These are phyloP conservation scores for Acanthococcus lagerstroemiae DNA, from an alignment of 2,888 invertebrate species.

Conservation along the genomic window DNA sequence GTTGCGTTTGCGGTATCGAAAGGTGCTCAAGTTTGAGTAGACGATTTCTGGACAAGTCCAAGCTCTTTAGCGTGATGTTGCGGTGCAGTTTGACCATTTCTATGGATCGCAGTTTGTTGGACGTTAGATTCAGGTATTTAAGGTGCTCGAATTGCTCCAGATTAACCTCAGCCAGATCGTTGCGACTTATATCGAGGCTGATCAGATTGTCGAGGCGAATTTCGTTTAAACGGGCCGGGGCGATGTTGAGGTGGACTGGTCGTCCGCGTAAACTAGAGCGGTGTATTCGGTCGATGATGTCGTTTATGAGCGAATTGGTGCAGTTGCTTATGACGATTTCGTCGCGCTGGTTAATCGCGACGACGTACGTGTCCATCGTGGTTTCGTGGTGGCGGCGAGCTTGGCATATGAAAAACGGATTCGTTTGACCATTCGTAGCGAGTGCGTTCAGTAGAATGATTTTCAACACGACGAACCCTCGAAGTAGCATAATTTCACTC, in stretches of 20 bases:
- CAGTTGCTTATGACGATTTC: slow-evolving; percentile 2
- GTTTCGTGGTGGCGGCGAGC: background rate
- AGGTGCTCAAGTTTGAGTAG: background rate
- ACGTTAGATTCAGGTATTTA: slow-evolving; percentile 1
- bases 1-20: background rate
- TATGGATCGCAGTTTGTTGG: slow-evolving; percentile 5
- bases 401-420: slow-evolving; percentile 17
- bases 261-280: background rate
- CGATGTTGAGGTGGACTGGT: background rate
- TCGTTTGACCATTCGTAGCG: slow-evolving; percentile 5
- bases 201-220: slow-evolving; percentile 51
- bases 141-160: background rate
- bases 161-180: slow-evolving; percentile 35
- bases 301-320: background rate
- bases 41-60: slow-evolving; percentile 11
- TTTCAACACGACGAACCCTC: slow-evolving; percentile 11
- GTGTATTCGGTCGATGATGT: slow-evolving; percentile 5
- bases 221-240: background rate
- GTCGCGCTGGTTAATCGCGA: background rate
- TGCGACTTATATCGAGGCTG: slow-evolving; percentile 50
- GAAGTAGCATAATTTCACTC: slow-evolving; percentile 17
- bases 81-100: background rate
- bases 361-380: slow-evolving; percentile 1
- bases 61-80: background rate
- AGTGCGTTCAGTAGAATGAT: slow-evolving; percentile 9